phyloP scores from a whole-genome alignment of 1,140 invertebrate species.

The Atta colombica region DNA sequence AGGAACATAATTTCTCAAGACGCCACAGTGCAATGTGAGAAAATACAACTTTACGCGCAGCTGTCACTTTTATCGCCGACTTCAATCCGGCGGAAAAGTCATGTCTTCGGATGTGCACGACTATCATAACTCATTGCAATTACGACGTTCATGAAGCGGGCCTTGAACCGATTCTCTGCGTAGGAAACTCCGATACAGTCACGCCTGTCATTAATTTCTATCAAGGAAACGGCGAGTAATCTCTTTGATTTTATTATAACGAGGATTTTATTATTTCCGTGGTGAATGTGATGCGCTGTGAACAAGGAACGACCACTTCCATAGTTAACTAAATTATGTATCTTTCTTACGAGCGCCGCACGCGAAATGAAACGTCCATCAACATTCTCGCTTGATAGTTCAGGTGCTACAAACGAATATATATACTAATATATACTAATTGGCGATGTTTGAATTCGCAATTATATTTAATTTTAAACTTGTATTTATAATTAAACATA shows the following conservation, averaged over 20 bases:
- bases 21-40: constrained; percentile 28
- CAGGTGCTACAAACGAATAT: background rate
- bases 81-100: constrained; percentile 63
- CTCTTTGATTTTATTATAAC: constrained; percentile 57
- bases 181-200: constrained; percentile 25
- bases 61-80: constrained; percentile 63
- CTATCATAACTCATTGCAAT: constrained; percentile 66
- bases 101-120: constrained; percentile 52
- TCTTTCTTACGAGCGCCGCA: constrained; percentile 31
- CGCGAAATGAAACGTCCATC: constrained; percentile 29
- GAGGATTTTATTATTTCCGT: constrained; percentile 48
- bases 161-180: constrained; percentile 38
- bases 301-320: constrained; percentile 36
- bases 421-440: constrained; percentile 19
- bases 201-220: constrained; percentile 44
- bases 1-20: background rate
- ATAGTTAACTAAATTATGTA: constrained; percentile 55
- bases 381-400: constrained; percentile 35
- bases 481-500: constrained; percentile 9
- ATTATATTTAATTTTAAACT: constrained; percentile 28
- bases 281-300: constrained; percentile 1
- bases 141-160: constrained; percentile 52
- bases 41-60: constrained; percentile 38
- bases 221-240: constrained; percentile 35
- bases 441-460: constrained; percentile 7